Conservation (phyloP, 2,888 invertebrate species). For the Frankliniella intonsa region DNA sequence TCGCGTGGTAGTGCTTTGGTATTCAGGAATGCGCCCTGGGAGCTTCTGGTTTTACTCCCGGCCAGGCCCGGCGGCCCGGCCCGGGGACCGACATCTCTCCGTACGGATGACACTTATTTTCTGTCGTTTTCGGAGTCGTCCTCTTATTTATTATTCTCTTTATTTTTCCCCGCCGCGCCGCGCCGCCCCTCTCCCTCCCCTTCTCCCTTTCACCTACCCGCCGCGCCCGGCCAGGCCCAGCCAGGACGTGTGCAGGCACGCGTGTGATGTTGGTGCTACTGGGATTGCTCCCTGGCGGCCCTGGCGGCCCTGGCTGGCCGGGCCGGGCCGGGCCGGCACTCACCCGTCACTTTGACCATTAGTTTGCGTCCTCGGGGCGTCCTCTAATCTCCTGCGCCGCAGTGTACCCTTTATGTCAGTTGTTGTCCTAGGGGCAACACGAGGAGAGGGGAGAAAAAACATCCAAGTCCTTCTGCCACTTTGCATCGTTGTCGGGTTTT, state of each 20-base stretch:
- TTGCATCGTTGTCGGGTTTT: too few relatives aligned
- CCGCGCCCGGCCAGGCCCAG: neutral
- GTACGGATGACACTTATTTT: conserved; percentile 12
- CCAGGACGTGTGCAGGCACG: neutral
- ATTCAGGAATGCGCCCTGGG: conserved; percentile 16
- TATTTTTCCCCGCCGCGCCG: too few relatives aligned
- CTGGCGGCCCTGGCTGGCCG: neutral
- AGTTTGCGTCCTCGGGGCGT: too few relatives aligned
- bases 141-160: neutral
- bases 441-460: too few relatives aligned
- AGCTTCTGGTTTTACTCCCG: conserved; percentile 24
- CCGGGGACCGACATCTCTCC: neutral
- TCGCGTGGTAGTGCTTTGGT: conserved; percentile 17
- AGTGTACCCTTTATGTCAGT: too few relatives aligned
- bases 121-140: conserved; percentile 8
- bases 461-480: too few relatives aligned
- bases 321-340: neutral
- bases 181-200: too few relatives aligned
- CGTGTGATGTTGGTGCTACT: too few relatives aligned
- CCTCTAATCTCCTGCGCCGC: too few relatives aligned
- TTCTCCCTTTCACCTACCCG: too few relatives aligned
- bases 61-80: neutral
- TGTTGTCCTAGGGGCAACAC: too few relatives aligned
- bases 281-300: neutral
- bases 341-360: too few relatives aligned